Base-by-base conservation (phyloP, 2,888 invertebrate species). In the Orthosia gothica region DNA sequence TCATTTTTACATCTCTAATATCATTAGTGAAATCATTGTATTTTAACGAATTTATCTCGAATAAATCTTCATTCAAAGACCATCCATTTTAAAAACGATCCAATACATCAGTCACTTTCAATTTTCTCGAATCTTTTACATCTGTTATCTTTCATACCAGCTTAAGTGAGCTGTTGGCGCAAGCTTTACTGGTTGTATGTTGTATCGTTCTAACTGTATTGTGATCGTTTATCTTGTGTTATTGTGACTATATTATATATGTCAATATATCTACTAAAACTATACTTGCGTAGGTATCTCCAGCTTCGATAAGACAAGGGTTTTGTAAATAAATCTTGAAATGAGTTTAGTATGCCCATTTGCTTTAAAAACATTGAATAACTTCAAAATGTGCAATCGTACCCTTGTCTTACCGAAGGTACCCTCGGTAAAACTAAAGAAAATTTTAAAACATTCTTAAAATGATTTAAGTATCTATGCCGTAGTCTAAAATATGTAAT, bases 171-270 rank as follows among this genome's bases (percentile, higher is more conserved):
- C 71, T 87, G 78, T 47, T 49, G 74, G 76, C 50, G 50, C 61
- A 50, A 66, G 70, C 74, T 79, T 84, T 61, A 68, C 82, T 67
- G 76, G 70, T 87, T 79, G 72, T 81, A 70, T 65, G 70, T 87
- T 79, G 72, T 81, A 70, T 65, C 61, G 66, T 79, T 66, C 74
- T 83, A 77, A 75, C 58, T 69, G 68, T 77, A 55, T 79, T 82
- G 75, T 78, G 68, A 76, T 84, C 50, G 63, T 84, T 50, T 74
- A 57, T 54, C 50, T 81, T 83, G 62, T 83, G 72, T 86, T 82
- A 75, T 63, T 80, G 81, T 87, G 59, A 81, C 59, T 74, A 67
- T 63, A 65, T 32, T 63, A 65, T 32, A 26, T 59, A 55, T 62
- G 49, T 74, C 66, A 69, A 71, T 66, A 65, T 58, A 47, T 23